A percentile compares a stretch with the other conserved stretches of the same genome.
These are phyloP conservation scores for Amphipyra berbera DNA, from an alignment of 2,888 invertebrate genomes.

Conservation along the genomic window DNA sequence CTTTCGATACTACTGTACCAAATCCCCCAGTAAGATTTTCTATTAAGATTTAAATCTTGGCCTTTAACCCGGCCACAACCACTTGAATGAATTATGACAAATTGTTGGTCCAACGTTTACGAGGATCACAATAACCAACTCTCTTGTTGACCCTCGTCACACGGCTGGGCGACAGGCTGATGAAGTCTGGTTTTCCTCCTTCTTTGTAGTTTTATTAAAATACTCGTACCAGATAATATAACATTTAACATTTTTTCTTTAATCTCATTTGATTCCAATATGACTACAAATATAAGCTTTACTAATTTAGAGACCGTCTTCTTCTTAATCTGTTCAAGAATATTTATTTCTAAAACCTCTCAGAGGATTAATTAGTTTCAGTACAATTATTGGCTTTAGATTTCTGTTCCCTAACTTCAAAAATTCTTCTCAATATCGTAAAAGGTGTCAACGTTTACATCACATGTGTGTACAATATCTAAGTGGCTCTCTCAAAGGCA, in stretches of 20 bases:
- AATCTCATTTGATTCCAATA: no score
- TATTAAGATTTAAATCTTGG: conserved; percentile 20
- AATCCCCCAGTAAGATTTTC: background rate
- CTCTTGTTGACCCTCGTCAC: conserved; percentile 48
- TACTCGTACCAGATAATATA: background rate
- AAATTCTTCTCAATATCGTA: conserved; percentile 1
- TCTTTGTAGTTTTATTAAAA: conserved; percentile 7
- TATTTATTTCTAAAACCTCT: no score
- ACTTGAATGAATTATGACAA: conserved; percentile 47
- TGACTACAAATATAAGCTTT: no score
- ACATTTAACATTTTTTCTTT: no score
- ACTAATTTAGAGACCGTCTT: no score
- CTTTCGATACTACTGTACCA: background rate
- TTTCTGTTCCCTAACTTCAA: background rate
- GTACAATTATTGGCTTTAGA: background rate
- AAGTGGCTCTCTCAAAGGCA: conserved; percentile 45
- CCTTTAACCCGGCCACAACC: conserved; percentile 8
- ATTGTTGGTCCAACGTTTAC: conserved; percentile 32
- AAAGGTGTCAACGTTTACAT: conserved; percentile 25
- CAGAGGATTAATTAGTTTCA: background rate
- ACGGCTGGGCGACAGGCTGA: conserved; percentile 16
- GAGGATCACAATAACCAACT: conserved; percentile 40
- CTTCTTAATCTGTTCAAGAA: no score
- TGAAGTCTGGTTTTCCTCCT: conserved; percentile 19
- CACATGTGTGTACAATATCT: conserved; percentile 33